Percentiles rank a stretch among this genome's conserved stretches.
Evolutionary conservation across 1,140 invertebrate species (phyloP).

Genomic region (Hesperophylax magnus): DNA sequence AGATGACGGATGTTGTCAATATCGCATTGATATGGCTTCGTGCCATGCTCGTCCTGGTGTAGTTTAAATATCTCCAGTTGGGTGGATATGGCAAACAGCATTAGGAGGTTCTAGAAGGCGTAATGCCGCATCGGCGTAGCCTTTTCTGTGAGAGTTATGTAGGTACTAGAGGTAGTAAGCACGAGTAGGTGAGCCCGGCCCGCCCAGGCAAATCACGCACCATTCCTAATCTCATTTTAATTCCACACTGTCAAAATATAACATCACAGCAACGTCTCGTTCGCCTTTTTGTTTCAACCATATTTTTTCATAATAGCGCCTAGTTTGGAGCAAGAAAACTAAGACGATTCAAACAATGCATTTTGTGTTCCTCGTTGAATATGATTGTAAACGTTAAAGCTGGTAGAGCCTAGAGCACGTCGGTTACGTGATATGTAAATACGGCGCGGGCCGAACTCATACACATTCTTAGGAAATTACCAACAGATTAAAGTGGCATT

Average conservation of each 20-base stretch:
- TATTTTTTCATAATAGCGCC: conserved; percentile 29
- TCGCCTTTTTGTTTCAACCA: conserved; percentile 44
- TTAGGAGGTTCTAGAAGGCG: not conserved
- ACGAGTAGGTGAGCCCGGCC: conserved; percentile 25
- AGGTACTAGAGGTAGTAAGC: too few species aligned
- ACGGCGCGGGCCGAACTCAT: not conserved
- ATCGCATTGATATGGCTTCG: too few species aligned
- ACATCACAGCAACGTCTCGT: conserved; percentile 45
- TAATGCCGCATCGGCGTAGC: not conserved
- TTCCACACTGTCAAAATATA: conserved; percentile 56
- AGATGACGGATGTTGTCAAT: too few species aligned
- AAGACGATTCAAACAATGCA: conserved; percentile 21
- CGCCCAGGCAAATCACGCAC: conserved; percentile 54
- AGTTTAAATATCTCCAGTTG: too few species aligned
- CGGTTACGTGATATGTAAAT: conserved; percentile 34
- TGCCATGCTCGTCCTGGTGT: too few species aligned
- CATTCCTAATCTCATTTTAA: conserved; percentile 56
- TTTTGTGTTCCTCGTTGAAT: conserved; percentile 28
- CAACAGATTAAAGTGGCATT: conserved; percentile 40
- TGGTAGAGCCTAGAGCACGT: not conserved
- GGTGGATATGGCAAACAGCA: not conserved
- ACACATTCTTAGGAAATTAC: conserved; percentile 29
- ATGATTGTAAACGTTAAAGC: not conserved
- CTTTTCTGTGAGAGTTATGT: not conserved
- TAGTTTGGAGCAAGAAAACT: not conserved